Evolutionary conservation across 2,888 invertebrate species (phyloP), one percentile per base, ranked within the genome.

Genomic region (Pemphredon lugubris): DNA sequence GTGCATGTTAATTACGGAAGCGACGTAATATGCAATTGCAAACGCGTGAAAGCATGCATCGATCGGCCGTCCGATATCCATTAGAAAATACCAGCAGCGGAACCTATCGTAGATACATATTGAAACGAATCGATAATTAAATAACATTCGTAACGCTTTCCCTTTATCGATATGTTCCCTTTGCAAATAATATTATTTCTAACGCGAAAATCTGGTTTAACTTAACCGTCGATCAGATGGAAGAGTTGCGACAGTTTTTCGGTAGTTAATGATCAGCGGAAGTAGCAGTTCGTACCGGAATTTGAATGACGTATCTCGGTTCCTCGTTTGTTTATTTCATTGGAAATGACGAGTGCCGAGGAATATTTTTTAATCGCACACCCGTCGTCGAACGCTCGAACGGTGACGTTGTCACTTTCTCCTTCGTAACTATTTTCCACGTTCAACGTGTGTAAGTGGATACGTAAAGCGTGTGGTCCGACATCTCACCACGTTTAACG

Each of bases 351-450:
- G 9, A 34, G 11, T 18, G 45, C 60, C 63, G 54, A 32, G 70
- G 50, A 69, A 71, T 26, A 26, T 48, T 40, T 20, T 63, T 55
- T 21, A 32, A 42, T 40, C 32, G 20, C 14, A 11, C 23, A 13
- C 20, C 40, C 42, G 37, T 14, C 9, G 18, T 23, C 48, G 51
- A 73, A 69, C 59, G 21, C 55, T 73, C 69, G 39, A 68, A 59
- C 53, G 74, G 59, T 71, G 70, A 73, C 58, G 64, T n/a, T 32
- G 66, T 50, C 47, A 65, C 74, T 77, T 68, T 60, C 65, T 60
- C 77, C 68, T 70, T 55, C 54, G 66, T 51, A 39, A 44, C 71
- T 73, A 76, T 79, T 71, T 54, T 7, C 40, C 47, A 23, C 59
- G 54, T 14, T 51, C 44, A 57, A 53, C 45, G 55, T 55, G 58